Percentiles rank a stretch among this genome's conserved stretches.
Evolutionary conservation across 2,797 vertebrate genomes (phyloP).

Genomic region (Poecilia velifera): DNA sequence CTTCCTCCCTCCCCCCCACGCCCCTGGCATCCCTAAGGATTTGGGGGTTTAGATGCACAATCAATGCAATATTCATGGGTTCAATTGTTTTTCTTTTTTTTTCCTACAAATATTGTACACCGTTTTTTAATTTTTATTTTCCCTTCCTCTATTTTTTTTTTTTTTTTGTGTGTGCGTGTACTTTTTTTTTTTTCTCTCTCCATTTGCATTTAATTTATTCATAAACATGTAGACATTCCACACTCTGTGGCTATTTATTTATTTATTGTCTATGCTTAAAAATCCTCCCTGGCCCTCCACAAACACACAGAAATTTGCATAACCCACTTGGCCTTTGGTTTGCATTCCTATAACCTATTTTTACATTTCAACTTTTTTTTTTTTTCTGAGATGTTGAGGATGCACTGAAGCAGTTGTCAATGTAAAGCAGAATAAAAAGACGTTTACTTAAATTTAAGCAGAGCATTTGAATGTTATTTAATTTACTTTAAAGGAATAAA

Average conservation of each 20-base stretch:
- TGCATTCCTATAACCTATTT: constrained; percentile 86
- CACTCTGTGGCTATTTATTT: constrained; percentile 97
- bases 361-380: constrained; percentile 72
- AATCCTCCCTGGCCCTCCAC: constrained; percentile 34
- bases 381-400: constrained; percentile 80
- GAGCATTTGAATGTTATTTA: constrained; percentile 85
- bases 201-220: constrained; percentile 91
- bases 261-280: constrained; percentile 91
- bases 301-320: constrained; percentile 64
- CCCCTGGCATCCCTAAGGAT: constrained; percentile 81
- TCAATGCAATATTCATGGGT: constrained; percentile 95
- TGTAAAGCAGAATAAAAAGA: constrained; percentile 84
- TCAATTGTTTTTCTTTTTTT: constrained; percentile 51
- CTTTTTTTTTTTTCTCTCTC: constrained; percentile 70
- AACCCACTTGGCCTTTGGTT: constrained; percentile 78
- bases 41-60: constrained; percentile 92
- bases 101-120: constrained; percentile 86
- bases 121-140: constrained; percentile 57
- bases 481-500: constrained; percentile 52
- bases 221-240: constrained; percentile 88
- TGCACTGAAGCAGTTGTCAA: constrained; percentile 86
- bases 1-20: constrained; percentile 58
- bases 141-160: constrained; percentile 9
- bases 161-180: constrained; percentile 47
- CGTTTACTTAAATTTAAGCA: constrained; percentile 82